These are phyloP conservation scores for Eueremaeus valkanovi DNA, from an alignment of 2,888 invertebrate species.

Conservation along the genomic window DNA sequence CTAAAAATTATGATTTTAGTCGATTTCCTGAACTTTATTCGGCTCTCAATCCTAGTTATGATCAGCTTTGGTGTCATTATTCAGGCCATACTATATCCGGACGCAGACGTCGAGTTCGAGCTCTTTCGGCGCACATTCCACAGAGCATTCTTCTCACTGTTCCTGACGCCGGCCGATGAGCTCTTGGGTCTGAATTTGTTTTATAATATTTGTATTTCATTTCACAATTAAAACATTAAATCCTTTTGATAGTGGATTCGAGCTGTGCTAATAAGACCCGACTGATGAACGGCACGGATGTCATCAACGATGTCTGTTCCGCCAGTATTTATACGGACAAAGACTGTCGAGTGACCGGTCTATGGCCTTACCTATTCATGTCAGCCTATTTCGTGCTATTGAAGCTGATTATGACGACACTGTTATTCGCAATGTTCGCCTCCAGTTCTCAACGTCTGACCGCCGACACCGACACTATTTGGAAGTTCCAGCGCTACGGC, in stretches of 20 bases:
- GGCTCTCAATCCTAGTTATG: constrained; percentile 52
- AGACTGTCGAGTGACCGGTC: constrained; percentile 46
- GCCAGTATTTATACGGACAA: background rate
- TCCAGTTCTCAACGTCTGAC: constrained; percentile 46
- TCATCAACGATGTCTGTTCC: background rate
- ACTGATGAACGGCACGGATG: background rate
- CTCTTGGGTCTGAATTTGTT: constrained; percentile 45
- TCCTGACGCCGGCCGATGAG: constrained; percentile 52
- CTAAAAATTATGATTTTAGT: constrained; percentile 53
- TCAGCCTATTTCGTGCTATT: constrained; percentile 50
- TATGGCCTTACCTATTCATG: constrained; percentile 48
- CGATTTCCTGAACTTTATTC: constrained; percentile 52
- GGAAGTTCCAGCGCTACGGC: constrained; percentile 52
- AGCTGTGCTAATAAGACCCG: background rate
- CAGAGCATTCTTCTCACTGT: constrained; percentile 54
- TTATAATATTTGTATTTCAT: background rate
- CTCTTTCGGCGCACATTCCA: constrained; percentile 51
- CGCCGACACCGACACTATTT: constrained; percentile 51
- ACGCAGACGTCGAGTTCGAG: constrained; percentile 50
- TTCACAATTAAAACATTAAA: background rate
- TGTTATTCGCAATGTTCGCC: constrained; percentile 52
- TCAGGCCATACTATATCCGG: constrained; percentile 55
- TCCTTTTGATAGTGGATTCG: background rate
- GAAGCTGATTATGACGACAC: constrained; percentile 52
- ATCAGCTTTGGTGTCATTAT: constrained; percentile 50